Conservation (phyloP, 1,140 invertebrate genomes). For the Bombus sibiricus region DNA sequence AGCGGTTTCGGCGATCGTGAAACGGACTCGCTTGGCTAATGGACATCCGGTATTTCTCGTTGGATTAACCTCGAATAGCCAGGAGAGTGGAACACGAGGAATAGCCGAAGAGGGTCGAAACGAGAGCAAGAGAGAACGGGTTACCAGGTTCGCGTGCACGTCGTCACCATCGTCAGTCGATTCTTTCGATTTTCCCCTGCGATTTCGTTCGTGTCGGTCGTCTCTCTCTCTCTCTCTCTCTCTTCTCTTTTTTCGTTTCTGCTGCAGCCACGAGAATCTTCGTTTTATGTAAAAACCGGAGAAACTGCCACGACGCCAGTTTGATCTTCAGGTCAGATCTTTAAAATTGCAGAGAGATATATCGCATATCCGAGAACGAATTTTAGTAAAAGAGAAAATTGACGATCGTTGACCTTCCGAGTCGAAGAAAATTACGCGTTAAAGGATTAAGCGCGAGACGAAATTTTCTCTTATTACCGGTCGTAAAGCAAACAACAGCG, state of each 20-base stretch:
- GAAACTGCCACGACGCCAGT: neutral
- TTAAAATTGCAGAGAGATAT: too few relatives aligned
- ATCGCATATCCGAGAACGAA: accelerated
- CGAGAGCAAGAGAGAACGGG: neutral
- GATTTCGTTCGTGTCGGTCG: neutral
- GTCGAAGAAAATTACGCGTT: too few relatives aligned
- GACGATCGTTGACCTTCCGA: too few relatives aligned
- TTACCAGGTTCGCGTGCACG: neutral
- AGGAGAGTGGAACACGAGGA: too few relatives aligned
- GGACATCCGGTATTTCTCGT: constrained; percentile 75
- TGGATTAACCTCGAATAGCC: constrained; percentile 66
- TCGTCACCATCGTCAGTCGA: neutral
- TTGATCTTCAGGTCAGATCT: too few relatives aligned
- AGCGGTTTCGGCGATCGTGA: constrained; percentile 58
- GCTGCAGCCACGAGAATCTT: neutral
- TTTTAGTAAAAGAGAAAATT: too few relatives aligned
- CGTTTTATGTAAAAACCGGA: neutral
- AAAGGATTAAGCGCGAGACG: too few relatives aligned
- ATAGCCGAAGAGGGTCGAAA: too few relatives aligned
- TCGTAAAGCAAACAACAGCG: too few relatives aligned
- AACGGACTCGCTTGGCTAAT: constrained; percentile 72
- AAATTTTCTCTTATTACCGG: too few relatives aligned
- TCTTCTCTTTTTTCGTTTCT: neutral
- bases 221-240: neutral
- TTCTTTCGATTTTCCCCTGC: constrained; percentile 25